Evolutionary conservation across 2,797 vertebrate genomes (phyloP), one percentile per base, ranked within the genome.

Genomic region (Gorsachius magnificus): DNA sequence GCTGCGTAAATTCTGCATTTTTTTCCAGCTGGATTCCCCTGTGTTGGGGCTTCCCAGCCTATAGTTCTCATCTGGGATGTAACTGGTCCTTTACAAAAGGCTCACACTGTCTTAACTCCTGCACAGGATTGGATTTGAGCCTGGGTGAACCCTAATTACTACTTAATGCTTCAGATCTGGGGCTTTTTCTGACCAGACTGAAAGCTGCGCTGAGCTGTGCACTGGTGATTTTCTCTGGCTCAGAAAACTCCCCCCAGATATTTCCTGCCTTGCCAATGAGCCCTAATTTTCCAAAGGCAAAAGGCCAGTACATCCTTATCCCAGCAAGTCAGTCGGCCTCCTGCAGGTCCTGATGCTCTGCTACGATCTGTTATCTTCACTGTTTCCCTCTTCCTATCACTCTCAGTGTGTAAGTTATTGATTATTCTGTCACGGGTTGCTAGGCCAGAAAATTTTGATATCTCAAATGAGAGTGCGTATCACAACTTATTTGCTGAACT

Each of bases 381-480:
- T 77, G 57, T 31, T 89, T 80, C 71, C 56, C 36, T 78, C 60
- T 77, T 84, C 63, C 50, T 54, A 29, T 75, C 57, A 10, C 28
- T 91, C 82, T 71, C 57, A 43, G 45, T 26, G 26, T 82, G 41
- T 64, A 68, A 78, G 46, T 87, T 94, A 84, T 79, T 72, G 93
- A 96, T 94, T 90, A 18, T 61, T 78, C 80, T 94, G 77, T 46
- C 46, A 87, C 50, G 16, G 24, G 1, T 35, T 93, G 80, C 58
- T 88, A 94, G 91, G 78, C 18, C 46, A 88, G 77, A 94, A 91
- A 61, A 90, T 72, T 19, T 13, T 93, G 76, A 51, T 90, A 48
- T 68, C 68, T 88, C 48, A 68, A 77, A 83, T 78, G 45, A 82
- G 91, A 90, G 48, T 2, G 4, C 2, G 1, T 64, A 68, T 77